Evolutionary conservation across 2,113 vertebrate species (phyloP), one percentile per base, ranked within the genome.

Genomic region (Dendrocopos noguchii): DNA sequence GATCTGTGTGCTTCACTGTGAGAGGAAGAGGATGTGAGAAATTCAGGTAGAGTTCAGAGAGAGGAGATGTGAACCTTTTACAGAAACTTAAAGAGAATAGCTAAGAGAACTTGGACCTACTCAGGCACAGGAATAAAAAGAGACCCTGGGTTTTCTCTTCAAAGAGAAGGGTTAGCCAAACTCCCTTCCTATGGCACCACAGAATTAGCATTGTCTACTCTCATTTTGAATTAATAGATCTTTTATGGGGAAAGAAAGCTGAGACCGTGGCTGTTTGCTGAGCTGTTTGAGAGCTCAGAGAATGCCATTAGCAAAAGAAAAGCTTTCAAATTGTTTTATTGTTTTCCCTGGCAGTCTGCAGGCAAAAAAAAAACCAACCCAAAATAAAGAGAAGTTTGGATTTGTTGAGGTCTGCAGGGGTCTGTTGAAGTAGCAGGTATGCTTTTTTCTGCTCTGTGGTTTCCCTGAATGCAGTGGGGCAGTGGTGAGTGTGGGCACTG

Each of bases 1-100:
- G 2, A 55, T 31, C 47, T 80, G 64, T 80, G 64, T 18, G 57
- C 57, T 78, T 71, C 42, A 9, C 60, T 47, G 73, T 15, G 47
- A 75, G 76, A 56, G 71, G n/a, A 14, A 63, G 42, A 5, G 27
- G 65, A n/a, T 72, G 33, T 28, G 70, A 72, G 59, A 29, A 53
- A 79, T 87, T 75, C 77, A 66, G 82, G 75, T 77, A 4, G n/a
- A 76, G 50, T 68, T 95, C 66, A 91, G 78, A 81, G 74, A 60
- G 52, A 66, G 50, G 42, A 19, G 46, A 50, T 28, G 36, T 5
- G 94, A 94, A 76, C 20, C 28, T 94, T 63, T 80, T 31, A 47
- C 25, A 85, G 65, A 75, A 65, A 47, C 33, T 74, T 44, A 34
- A 47, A 47, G 21, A 66, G 52, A 85, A 61, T 52, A 64, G 68